Percentiles rank a stretch among this genome's conserved stretches.
Evolutionary conservation across 2,888 invertebrate species (phyloP).

Genomic region (Pachymerium ferrugineum): DNA sequence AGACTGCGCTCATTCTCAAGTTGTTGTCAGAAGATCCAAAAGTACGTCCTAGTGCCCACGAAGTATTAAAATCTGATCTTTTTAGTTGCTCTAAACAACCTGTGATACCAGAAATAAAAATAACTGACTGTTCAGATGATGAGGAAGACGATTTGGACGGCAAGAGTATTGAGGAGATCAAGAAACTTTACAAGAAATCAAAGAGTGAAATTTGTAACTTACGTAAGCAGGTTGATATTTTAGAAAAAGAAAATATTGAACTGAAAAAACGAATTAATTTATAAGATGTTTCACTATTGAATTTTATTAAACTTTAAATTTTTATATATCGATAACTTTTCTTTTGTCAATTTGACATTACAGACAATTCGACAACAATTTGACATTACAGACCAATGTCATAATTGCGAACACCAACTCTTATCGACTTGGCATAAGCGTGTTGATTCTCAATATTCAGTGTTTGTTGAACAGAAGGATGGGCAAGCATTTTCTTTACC

Average conservation of each 20-base stretch:
- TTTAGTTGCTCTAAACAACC: not conserved
- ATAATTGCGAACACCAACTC: not conserved
- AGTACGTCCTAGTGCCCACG: not conserved
- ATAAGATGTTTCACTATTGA: not conserved
- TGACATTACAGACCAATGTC: conserved; percentile 22
- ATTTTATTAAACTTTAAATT: not conserved
- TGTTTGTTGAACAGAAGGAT: not conserved
- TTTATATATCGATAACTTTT: not conserved
- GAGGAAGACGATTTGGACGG: not conserved
- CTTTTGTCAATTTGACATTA: not conserved
- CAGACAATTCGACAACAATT: not conserved
- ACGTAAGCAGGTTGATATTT: not conserved
- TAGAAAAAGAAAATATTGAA: not conserved
- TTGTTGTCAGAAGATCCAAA: not conserved
- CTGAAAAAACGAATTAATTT: not conserved
- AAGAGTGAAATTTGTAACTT: not conserved
- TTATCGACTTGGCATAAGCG: not conserved
- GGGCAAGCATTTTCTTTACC: not conserved
- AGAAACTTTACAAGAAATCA: too few relatives aligned
- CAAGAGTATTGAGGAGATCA: too few relatives aligned
- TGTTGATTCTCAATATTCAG: not conserved
- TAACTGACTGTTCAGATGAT: not conserved
- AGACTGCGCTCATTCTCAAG: not conserved
- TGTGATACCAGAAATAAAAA: not conserved
- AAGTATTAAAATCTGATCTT: conserved; percentile 14